Conservation (phyloP, 1,140 invertebrate species). For the Pectinophora gossypiella region DNA sequence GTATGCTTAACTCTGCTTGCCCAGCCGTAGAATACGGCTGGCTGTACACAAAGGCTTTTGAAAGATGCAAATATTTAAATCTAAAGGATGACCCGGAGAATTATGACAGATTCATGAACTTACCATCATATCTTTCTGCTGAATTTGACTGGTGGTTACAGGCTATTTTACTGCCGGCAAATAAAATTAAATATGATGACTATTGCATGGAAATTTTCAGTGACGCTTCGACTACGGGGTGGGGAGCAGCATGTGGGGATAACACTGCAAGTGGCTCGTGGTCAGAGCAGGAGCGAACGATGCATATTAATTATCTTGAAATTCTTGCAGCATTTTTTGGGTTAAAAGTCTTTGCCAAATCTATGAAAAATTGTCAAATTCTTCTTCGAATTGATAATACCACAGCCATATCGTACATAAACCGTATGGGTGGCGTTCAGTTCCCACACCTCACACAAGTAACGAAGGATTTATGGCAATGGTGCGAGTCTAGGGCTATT, state of each 20-base stretch:
- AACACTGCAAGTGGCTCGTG: slow-evolving; percentile 3
- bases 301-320: slow-evolving; percentile 14
- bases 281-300: not conserved
- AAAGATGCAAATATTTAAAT: slow-evolving; percentile 6
- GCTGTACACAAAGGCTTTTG: slow-evolving; percentile 12
- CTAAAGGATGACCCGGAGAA: slow-evolving; percentile 3
- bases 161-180: not conserved
- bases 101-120: slow-evolving; percentile 6
- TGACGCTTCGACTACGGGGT: slow-evolving; percentile 10
- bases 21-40: slow-evolving; percentile 5
- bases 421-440: slow-evolving; percentile 13
- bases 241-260: slow-evolving; percentile 8
- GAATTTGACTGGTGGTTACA: slow-evolving; percentile 9
- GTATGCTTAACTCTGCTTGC: slow-evolving; percentile 7
- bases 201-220: slow-evolving; percentile 9
- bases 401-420: slow-evolving; percentile 35
- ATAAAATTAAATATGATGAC: slow-evolving; percentile 6
- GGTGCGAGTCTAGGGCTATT: slow-evolving; percentile 7
- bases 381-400: slow-evolving; percentile 20
- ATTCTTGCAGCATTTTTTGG: slow-evolving; percentile 8
- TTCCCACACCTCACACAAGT: slow-evolving; percentile 6
- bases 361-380: slow-evolving; percentile 11
- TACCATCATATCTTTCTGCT: not conserved
- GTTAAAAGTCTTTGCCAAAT: slow-evolving; percentile 7
- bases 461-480: slow-evolving; percentile 10